Conservation (phyloP, 2,113 vertebrate genomes). For the Dendrocopos noguchii region DNA sequence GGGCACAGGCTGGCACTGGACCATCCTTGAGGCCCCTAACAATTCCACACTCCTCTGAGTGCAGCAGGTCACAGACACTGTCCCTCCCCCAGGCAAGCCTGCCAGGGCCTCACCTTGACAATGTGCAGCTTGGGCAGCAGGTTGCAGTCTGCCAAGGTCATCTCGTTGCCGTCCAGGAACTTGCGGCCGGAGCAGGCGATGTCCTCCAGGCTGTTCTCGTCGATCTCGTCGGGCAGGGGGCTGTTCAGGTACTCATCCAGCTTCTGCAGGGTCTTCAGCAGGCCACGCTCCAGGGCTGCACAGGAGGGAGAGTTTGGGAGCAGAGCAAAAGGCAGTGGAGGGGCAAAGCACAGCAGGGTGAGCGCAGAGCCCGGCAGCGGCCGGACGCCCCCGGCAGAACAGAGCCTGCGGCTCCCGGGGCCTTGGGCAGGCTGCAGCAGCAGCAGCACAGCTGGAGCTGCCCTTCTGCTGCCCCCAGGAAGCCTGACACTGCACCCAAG, state of each 20-base stretch:
- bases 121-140: slow-evolving; percentile 97
- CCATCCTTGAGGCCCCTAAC: no score
- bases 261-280: slow-evolving; percentile 96
- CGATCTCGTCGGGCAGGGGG: slow-evolving; percentile 94
- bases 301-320: not conserved
- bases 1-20: no score
- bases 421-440: not conserved
- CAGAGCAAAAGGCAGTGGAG: not conserved
- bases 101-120: slow-evolving; percentile 83
- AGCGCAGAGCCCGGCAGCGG: no score
- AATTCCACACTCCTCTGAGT: no score
- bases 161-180: slow-evolving; percentile 95
- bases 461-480: not conserved
- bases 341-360: not conserved
- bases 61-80: no score
- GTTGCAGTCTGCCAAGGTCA: slow-evolving; percentile 97
- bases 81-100: no score
- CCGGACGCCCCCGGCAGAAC: not conserved
- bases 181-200: slow-evolving; percentile 85
- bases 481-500: not conserved
- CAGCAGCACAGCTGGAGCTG: not conserved
- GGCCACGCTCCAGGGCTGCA: slow-evolving; percentile 88
- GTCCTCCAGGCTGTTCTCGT: slow-evolving; percentile 96
- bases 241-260: slow-evolving; percentile 93
- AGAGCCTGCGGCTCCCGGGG: not conserved